A percentile compares a stretch with the other conserved stretches of the same genome.
Conservation (phyloP, 2,888 invertebrate genomes). For the Eupithecia centaureata region DNA sequence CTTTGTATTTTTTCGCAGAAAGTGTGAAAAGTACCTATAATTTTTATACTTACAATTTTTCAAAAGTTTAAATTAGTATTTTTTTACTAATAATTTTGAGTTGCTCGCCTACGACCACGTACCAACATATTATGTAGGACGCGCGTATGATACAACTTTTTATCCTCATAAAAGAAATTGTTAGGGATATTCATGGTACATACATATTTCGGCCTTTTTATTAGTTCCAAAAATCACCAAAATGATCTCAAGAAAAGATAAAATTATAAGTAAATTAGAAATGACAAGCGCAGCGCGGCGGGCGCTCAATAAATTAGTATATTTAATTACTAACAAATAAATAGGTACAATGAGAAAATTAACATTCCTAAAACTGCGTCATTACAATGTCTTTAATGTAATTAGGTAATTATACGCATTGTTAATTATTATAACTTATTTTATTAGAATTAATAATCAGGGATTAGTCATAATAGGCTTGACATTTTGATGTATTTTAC, state of each 20-base stretch:
- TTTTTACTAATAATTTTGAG: no score
- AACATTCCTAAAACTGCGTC: background rate
- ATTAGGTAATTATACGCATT: conserved; percentile 3
- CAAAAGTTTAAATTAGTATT: no score
- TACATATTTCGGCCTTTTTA: background rate
- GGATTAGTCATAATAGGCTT: background rate
- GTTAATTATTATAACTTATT: conserved; percentile 1
- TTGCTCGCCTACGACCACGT: no score
- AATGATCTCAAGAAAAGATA: background rate
- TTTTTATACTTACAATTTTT: no score
- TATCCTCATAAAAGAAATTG: no score
- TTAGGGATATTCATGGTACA: no score
- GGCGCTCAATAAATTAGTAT: background rate
- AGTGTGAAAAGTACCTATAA: no score
- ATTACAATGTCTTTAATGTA: background rate
- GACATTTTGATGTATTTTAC: background rate
- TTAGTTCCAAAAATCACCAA: background rate
- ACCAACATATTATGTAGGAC: no score
- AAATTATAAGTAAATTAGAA: background rate
- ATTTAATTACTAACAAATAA: background rate
- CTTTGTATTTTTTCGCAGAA: no score
- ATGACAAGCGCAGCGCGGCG: background rate
- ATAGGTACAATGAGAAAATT: background rate
- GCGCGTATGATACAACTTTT: no score
- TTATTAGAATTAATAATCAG: background rate